These are phyloP conservation scores for Pipistrellus kuhlii DNA, from an alignment of 2,797 vertebrate genomes.

Conservation along the genomic window DNA sequence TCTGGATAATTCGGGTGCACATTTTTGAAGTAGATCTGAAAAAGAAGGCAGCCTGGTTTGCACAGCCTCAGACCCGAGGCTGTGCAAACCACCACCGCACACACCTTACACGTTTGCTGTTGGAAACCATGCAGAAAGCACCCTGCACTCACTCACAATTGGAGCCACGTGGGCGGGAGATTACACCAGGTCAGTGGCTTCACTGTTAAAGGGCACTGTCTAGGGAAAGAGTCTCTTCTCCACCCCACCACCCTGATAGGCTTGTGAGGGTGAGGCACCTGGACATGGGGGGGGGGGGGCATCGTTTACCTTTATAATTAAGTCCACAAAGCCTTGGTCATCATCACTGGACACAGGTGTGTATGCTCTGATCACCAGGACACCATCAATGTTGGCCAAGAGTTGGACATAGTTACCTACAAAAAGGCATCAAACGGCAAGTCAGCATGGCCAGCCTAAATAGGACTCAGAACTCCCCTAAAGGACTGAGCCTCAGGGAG, in stretches of 20 bases:
- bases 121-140: neutral
- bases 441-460: neutral
- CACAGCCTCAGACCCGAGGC: neutral
- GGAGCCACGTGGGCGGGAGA: neutral
- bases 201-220: neutral
- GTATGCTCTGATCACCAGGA: slow-evolving; percentile 93
- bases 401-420: slow-evolving; percentile 96
- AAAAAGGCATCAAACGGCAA: slow-evolving; percentile 16
- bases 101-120: neutral
- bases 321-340: slow-evolving; percentile 93
- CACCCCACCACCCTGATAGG: neutral
- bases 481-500: neutral
- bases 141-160: neutral
- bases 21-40: slow-evolving; percentile 94
- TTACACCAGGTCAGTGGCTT: neutral
- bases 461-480: neutral
- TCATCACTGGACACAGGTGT: slow-evolving; percentile 95
- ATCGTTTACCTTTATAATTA: slow-evolving; percentile 93
- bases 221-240: neutral
- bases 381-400: slow-evolving; percentile 92
- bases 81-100: neutral
- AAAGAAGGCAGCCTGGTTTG: slow-evolving; percentile 41
- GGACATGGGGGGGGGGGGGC: neutral
- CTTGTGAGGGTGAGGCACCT: neutral
- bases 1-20: slow-evolving; percentile 91